Conservation (phyloP, 2,888 invertebrate species). For the Rhamphomyia laevipes region DNA sequence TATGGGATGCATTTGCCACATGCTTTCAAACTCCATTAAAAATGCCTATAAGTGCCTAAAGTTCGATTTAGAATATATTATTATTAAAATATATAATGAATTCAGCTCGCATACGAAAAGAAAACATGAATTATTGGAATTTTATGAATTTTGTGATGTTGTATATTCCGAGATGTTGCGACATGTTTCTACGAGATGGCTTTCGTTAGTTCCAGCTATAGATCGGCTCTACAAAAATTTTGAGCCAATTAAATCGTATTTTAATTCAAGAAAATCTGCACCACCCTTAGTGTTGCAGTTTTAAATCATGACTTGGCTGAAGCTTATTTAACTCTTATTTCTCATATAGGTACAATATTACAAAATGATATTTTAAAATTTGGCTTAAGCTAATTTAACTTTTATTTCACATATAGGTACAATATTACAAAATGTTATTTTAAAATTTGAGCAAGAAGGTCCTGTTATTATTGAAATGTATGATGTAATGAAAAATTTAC, state of each 20-base stretch:
- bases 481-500: too few relatives aligned
- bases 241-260: conserved; percentile 2
- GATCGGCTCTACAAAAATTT: conserved; percentile 1
- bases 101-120: neutral
- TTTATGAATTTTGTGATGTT: neutral
- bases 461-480: too few relatives aligned
- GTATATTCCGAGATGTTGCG: conserved; percentile 1
- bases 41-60: neutral
- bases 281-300: neutral
- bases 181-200: neutral
- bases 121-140: neutral
- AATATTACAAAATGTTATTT: neutral
- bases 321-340: neutral
- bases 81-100: too few relatives aligned
- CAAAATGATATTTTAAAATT: too few relatives aligned
- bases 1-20: neutral
- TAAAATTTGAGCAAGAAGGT: too few relatives aligned
- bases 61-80: neutral
- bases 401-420: too few relatives aligned
- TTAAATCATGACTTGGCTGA: neutral
- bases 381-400: too few relatives aligned
- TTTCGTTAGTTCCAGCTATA: neutral
- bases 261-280: neutral
- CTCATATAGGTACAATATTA: too few relatives aligned
- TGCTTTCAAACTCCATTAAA: neutral